Evolutionary conservation across 2,797 vertebrate genomes (phyloP), one percentile per base, ranked within the genome.

Genomic region (Pantherophis vulpinus): DNA sequence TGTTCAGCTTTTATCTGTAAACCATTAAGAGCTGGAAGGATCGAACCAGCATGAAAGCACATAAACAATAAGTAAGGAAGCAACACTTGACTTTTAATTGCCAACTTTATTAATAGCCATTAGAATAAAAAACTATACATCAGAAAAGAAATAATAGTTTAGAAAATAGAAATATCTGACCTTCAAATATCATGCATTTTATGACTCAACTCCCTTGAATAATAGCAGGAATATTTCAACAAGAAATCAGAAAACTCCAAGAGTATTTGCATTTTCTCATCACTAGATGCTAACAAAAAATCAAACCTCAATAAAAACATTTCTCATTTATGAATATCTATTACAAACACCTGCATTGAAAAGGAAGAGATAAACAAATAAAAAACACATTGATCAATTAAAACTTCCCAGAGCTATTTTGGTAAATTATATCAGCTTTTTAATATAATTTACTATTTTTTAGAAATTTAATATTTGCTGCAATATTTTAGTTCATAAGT

Each of bases 41-140:
- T 94, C 83, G 91, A 55, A 91, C 87, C 83, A 95, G 94, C 89
- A 91, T 66, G 79, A 47, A 86, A 94, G 74, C 91, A 29, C 87
- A 90, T 9, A 95, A 95, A 91, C 88, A 95, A 94, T 94, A 93
- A 60, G 93, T 93, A 93, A 60, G 94, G 93, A 29, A 47, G 11
- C 83, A 13, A 86, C 47, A 47, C 23, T 58, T 89, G 59, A 55
- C 29, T 58, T 95, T 92, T 90, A 93, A 94, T 92, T 92, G 93
- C 55, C 92, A 93, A 47, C 54, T 92, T 96, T 58, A 93, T 94
- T 96, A 95, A 94, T 89, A 86, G 0, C 1, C 92, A 59, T 91
- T 91, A 61, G 60, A 61, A 61, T 61, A 61, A 61, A 60, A 27
- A 61, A 61, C 10, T 27, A 61, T 61, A 27, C 60, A 27, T 61